A percentile compares a stretch with the other conserved stretches of the same genome.
phyloP scores from a whole-genome alignment of 2,797 vertebrate species.

The Xerus rutilus region DNA sequence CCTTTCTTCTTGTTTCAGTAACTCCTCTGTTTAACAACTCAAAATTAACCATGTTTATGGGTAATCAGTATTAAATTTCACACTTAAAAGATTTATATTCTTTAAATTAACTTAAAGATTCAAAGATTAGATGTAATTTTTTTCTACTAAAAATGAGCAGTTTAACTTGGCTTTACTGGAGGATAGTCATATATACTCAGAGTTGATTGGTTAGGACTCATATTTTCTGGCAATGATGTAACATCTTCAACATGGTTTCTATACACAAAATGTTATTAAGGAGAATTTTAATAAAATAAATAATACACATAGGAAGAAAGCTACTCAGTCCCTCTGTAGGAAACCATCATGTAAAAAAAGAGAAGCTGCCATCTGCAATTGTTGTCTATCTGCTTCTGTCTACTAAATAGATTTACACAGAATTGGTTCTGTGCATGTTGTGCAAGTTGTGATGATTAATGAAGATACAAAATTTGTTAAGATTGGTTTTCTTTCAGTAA shows the following conservation, averaged over 20 bases:
- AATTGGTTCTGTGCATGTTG: constrained; percentile 15
- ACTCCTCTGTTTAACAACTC: background rate
- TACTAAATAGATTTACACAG: constrained; percentile 14
- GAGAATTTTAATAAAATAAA: constrained; percentile 51
- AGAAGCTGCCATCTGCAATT: background rate
- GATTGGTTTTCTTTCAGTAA: constrained; percentile 59
- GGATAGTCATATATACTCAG: background rate
- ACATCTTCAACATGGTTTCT: background rate
- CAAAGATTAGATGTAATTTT: background rate
- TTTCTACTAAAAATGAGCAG: background rate
- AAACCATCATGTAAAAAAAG: background rate
- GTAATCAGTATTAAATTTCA: constrained; percentile 22
- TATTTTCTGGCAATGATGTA: background rate
- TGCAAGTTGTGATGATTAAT: constrained; percentile 1
- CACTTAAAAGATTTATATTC: background rate
- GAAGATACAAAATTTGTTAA: constrained; percentile 32
- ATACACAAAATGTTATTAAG: background rate
- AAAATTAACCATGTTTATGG: constrained; percentile 30
- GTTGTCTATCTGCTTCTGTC: background rate
- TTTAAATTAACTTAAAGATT: constrained; percentile 42
- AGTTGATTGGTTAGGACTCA: background rate
- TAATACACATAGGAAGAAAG: background rate
- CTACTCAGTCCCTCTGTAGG: background rate
- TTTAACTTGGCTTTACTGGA: constrained; percentile 24
- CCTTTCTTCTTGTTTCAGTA: background rate